Base-by-base conservation (phyloP, 2,888 invertebrate species). In the Lacanobia wlatinum region DNA sequence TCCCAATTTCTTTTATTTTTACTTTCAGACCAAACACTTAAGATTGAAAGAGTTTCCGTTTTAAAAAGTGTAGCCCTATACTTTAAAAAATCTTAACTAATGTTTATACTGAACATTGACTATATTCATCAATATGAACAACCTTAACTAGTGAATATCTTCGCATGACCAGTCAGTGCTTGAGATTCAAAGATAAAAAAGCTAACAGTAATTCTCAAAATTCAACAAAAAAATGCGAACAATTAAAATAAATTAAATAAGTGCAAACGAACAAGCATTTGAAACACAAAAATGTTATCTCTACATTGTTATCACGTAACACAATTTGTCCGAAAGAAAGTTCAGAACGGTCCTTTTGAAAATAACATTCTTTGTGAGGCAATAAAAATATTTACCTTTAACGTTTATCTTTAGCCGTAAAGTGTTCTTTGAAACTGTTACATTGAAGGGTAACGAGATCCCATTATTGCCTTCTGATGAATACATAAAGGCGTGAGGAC, bases 301-400 rank as follows among this genome's bases (percentile, higher is more conserved):
- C 63, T 63, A 61, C 52, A 76, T 69, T 73, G 62, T 76, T 71
- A 74, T 73, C 70, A 75, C 71, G 73, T 77, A 70, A 83, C 72
- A 82, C 79, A 84, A 84, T 87, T 86, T 85, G 80, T 86, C 80
- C 71, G n/a, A 74, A 86, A 88, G 88, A 90, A 89, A 90, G 87
- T 88, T 84, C 84, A 77, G 66, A 79, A 69, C 70, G 92, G 92
- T 74, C 10, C 68, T 77, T 92, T 90, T 91, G 88, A 90, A 83
- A 83, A 85, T 74, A 80, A 86, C 70, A 77, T 86, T 83, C 85
- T 85, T 84, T 84, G 80, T 87, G 69, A 61, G 77, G 84, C 65
- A 83, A 82, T 88, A 88, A 88, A 89, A 87, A 89, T 90, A 89
- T 89, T 90, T 91, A 90, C 89, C 89, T 89, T 70, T 61, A 61